Evolutionary conservation across 2,888 invertebrate genomes (phyloP).

Genomic region (Drosophila mimetica): DNA sequence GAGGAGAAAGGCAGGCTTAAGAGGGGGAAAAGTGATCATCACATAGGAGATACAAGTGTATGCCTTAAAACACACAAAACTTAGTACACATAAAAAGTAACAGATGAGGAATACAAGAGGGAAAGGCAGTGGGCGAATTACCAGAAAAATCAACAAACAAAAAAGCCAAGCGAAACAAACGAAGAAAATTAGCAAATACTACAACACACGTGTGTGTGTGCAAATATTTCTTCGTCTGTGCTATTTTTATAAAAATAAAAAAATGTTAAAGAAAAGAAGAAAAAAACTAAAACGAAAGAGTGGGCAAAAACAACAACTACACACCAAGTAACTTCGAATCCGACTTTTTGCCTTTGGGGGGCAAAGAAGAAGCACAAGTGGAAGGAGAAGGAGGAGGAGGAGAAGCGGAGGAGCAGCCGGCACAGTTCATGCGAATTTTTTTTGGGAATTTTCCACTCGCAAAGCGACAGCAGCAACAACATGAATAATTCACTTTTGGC

Average conservation of each 20-base stretch:
- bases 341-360: slow-evolving; percentile 37
- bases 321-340: slow-evolving; percentile 31
- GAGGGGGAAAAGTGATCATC: slow-evolving; percentile 17
- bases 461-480: slow-evolving; percentile 56
- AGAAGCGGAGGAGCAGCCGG: slow-evolving; percentile 27
- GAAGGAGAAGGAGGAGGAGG: slow-evolving; percentile 1
- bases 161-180: slow-evolving; percentile 37
- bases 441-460: slow-evolving; percentile 79
- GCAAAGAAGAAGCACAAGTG: slow-evolving; percentile 21
- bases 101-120: slow-evolving; percentile 11
- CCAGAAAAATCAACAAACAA: slow-evolving; percentile 34
- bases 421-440: slow-evolving; percentile 78
- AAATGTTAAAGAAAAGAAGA: slow-evolving; percentile 25
- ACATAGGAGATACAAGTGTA: slow-evolving; percentile 5
- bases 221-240: slow-evolving; percentile 77
- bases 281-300: slow-evolving; percentile 60
- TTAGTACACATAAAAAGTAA: not conserved
- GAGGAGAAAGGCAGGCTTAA: slow-evolving; percentile 4
- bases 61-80: not conserved
- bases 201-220: slow-evolving; percentile 41
- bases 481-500: slow-evolving; percentile 79
- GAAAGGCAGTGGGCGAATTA: slow-evolving; percentile 3
- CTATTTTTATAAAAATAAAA: slow-evolving; percentile 66
- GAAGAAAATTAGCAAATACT: slow-evolving; percentile 45
- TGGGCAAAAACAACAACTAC: slow-evolving; percentile 34